Percentiles rank a stretch among this genome's conserved stretches.
These are phyloP conservation scores for Onychostoma macrolepis DNA, from an alignment of 2,113 vertebrate genomes.

Conservation along the genomic window DNA sequence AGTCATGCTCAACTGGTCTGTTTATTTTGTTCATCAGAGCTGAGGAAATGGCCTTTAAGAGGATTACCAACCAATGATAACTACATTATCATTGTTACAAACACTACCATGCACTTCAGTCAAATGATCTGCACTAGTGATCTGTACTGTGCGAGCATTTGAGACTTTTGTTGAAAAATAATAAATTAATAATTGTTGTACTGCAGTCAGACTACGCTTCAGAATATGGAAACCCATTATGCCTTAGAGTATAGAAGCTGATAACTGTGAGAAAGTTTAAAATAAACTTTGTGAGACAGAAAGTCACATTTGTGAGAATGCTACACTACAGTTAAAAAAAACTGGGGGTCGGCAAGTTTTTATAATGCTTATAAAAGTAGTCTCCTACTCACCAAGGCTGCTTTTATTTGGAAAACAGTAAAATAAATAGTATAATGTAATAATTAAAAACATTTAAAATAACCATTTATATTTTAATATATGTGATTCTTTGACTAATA, in stretches of 20 bases:
- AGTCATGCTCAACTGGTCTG: conserved; percentile 6
- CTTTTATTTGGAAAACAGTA: not conserved
- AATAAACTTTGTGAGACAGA: not conserved
- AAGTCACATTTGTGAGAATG: not conserved
- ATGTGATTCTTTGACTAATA: no score
- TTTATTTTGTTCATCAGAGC: conserved; percentile 10
- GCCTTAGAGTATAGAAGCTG: not conserved
- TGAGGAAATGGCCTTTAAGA: not conserved
- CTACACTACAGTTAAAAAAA: not conserved
- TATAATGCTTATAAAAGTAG: not conserved
- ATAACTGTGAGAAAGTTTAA: not conserved
- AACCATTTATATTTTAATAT: no score
- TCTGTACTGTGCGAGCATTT: conserved; percentile 7
- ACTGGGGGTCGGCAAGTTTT: not conserved
- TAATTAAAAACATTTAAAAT: no score
- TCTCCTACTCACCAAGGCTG: not conserved
- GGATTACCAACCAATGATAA: not conserved
- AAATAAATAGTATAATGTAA: not conserved
- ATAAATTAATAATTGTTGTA: not conserved
- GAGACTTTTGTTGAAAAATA: not conserved
- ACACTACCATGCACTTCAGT: conserved; percentile 21
- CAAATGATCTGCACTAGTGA: not conserved
- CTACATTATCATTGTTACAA: not conserved
- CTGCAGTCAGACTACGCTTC: not conserved
- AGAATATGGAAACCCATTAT: not conserved